Evolutionary conservation across 2,888 invertebrate species (phyloP), one percentile per base, ranked within the genome.

Genomic region (Quadroppia sp.): DNA sequence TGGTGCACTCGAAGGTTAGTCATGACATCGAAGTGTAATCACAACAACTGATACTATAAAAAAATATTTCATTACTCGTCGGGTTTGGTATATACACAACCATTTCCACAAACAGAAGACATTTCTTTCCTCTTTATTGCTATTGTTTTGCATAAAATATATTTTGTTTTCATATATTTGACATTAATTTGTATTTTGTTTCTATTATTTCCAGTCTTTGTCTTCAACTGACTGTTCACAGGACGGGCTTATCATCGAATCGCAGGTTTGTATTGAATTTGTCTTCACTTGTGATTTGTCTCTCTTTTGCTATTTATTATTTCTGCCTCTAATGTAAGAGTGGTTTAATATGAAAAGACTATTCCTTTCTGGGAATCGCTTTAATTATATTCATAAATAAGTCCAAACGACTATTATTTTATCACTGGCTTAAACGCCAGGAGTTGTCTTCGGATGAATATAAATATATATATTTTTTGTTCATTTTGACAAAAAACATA

Each of bases 311-410:
- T 17, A 53, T 20, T 6, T 53, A 23, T 53, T 53, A 25, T 53
- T 53, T 48, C 48, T 3, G 3, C 4, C 15, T 48, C 6, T 36
- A 36, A 9, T 36, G 6, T 36, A 36, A 36, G 9, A 36, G 48
- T 15, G 15, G 3, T 48, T n/a, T 48, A 48, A n/a, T 48, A 48
- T 15, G 3, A 53, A 3, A 20, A 2, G 3, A 53, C 53, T 53
- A 20, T 53, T 7, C 3, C 28, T n/a, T 7, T 7, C 28, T n/a
- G 59, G 28, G 59, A 59, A 59, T 59, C 30, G 1, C 30, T 30
- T 59, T 59, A 59, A 59, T 59, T 59, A 59, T 9, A 59, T 59
- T 59, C 59, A 59, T 59, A 59, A 59, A 59, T 59, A 20, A 59
- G 59, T 30, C 59, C 1, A n/a, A 3, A 45, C 50, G 1, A n/a